Base-by-base conservation (phyloP, 2,113 vertebrate genomes). In the Riparia riparia region DNA sequence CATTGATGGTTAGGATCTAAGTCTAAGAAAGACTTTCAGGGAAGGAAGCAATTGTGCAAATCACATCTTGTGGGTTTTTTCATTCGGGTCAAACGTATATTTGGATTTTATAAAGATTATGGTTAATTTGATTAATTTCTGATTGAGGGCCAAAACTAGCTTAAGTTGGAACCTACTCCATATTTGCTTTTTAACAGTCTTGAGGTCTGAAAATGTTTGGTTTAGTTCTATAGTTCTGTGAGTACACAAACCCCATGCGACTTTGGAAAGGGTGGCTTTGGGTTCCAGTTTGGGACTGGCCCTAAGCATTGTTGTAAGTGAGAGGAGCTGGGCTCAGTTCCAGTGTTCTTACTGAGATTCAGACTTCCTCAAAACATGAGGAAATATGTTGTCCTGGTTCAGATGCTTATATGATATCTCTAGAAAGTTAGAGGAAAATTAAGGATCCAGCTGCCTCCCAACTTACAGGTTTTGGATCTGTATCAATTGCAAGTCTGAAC, bases 51-150 rank as follows among this genome's bases (percentile, higher is more conserved):
- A 8, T 68, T 74, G 31, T 53, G 28, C 37, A 45, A 63, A 89
- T 84, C 17, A 41, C 32, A 28, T 61, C 57, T 53, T 79, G 68
- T 2, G 4, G 10, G 6, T 25, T 57, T 72, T 90, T 90, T 68
- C 21, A 51, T 49, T 86, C 21, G 49, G 41, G 31, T 93, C 51
- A n/a, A 34, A 57, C 19, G 81, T 73, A 44, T 83, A 87, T 12
- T 72, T 93, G 37, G 49, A 60, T 86, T 95, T 90, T 89, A 45
- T 44, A 53, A 92, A 78, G 41, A n/a, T 86, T 83, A 65, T 0
- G 5, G 34, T 47, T 91, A 91, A 68, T 63, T 73, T n/a, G 64
- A 94, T 96, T 82, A 28, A 79, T 92, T 96, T 95, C 63, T 90
- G 45, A 69, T 80, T 32, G 74, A 87, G 58, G 60, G 63, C 58